Base-by-base conservation (phyloP, 2,113 vertebrate genomes). In the rabbit (Oryctolagus cuniculus) region DNA sequence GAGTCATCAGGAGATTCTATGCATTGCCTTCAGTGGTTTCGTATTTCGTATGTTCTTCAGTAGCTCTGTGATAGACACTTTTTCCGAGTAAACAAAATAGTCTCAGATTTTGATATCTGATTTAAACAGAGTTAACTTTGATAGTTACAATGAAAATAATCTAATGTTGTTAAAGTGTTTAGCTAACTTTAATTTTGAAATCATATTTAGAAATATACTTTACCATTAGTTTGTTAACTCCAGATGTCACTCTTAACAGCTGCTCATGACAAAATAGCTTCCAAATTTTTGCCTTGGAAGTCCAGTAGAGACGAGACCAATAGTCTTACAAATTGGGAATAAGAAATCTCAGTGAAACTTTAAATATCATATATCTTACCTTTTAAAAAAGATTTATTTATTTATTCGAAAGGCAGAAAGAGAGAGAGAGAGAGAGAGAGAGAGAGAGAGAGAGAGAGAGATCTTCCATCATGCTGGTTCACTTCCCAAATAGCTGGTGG, bases 121-220 rank as follows among this genome's bases (percentile, higher is more conserved):
- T n/a, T 94, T 87, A 79, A 92, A 63, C 75, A 86, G 74, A 86
- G 74, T 75, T 86, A 31, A 49, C 13, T 75, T 64, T 44, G 2
- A 38, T 29, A 53, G 27, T 77, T 66, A 13, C 11, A 75, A 58
- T 58, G 27, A 44, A 58, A 58, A 66, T 3, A 53, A 67, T 78
- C 64, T 80, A 44, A 16, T 34, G 6, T 80, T 61, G 38, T 66
- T 27, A 13, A 51, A 77, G 51, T 24, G 34, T 58, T 1, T 27
- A 51, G n/a, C 75, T 51, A 49, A 44, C 13, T 51, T 89, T 31
- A 77, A 51, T 44, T 84, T 84, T 17, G n/a, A 75, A 84, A 17
- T 22, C 31, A 49, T 69, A 69, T 34, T 94, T 66, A 3, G 9
- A 75, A 55, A 75, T 75, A 53, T 53, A 12, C 5, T 72, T 90